phyloP scores from a whole-genome alignment of 2,888 invertebrate genomes.

The Tridacna crocea region DNA sequence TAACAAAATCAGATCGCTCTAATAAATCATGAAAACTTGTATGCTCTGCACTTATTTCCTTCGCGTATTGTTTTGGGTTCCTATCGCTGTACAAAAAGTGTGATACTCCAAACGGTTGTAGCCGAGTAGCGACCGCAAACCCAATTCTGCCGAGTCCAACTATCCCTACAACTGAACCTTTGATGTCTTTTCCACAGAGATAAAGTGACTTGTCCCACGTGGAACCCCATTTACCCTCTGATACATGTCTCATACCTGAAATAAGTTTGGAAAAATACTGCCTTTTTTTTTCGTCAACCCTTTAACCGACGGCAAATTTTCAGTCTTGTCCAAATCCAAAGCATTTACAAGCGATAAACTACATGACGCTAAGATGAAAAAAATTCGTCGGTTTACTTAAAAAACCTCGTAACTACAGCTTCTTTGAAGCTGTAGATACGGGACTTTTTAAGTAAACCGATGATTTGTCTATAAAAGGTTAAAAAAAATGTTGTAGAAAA shows the following conservation, averaged over 20 bases:
- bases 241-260: constrained; percentile 75
- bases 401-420: no score
- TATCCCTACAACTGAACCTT: constrained; percentile 89
- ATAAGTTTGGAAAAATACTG: background rate
- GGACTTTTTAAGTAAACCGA: no score
- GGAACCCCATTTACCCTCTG: constrained; percentile 92
- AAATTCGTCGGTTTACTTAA: no score
- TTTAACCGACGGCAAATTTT: no score
- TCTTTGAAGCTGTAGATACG: no score
- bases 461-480: no score
- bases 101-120: constrained; percentile 90
- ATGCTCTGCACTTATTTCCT: constrained; percentile 88
- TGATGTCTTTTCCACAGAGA: constrained; percentile 94
- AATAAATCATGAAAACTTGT: constrained; percentile 90
- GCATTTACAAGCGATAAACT: no score
- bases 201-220: constrained; percentile 90
- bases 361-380: no score
- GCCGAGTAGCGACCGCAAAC: constrained; percentile 90
- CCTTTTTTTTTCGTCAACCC: no score
- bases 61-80: constrained; percentile 86
- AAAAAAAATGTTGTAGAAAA: no score
- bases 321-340: no score
- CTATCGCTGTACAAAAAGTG: constrained; percentile 91
- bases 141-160: constrained; percentile 84
- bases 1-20: constrained; percentile 92